Evolutionary conservation across 2,797 vertebrate species (phyloP).

Genomic region (Phyllotis vaccarum): DNA sequence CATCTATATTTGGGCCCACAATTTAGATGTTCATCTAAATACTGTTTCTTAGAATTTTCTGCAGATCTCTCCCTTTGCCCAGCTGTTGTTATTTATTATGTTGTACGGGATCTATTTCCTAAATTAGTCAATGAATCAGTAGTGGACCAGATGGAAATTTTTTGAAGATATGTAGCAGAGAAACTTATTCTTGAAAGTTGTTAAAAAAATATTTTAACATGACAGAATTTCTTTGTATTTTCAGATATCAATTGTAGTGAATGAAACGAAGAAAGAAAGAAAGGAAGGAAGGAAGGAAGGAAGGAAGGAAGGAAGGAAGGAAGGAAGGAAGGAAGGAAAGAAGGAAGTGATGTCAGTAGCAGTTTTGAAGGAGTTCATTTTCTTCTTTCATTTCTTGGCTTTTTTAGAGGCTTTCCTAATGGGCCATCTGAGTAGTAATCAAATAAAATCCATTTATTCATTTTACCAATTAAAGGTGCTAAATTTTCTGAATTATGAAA

Average conservation of each 20-base stretch:
- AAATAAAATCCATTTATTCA: conserved; percentile 31
- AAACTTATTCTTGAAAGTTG: not conserved
- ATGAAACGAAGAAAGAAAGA: not conserved
- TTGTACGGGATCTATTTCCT: not conserved
- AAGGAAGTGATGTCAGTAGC: not conserved
- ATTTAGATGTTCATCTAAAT: not conserved
- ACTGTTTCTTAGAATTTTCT: not conserved
- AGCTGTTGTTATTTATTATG: not conserved
- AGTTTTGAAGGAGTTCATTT: not conserved
- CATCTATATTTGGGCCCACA: not conserved
- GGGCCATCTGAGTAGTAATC: conserved; percentile 12
- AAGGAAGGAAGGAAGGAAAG: too few species aligned
- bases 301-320: not conserved
- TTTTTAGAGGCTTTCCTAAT: not conserved
- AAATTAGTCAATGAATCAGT: not conserved
- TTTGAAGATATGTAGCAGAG: not conserved
- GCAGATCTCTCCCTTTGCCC: not conserved
- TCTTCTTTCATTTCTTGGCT: not conserved
- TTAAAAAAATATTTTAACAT: conserved; percentile 23
- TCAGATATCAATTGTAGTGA: not conserved
- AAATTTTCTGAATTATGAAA: conserved; percentile 61
- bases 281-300: too few species aligned
- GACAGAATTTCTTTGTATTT: not conserved
- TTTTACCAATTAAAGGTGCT: conserved; percentile 39
- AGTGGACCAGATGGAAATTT: not conserved